Evolutionary conservation across 2,888 invertebrate genomes (phyloP).

Genomic region (Amblyjoppa fuscipennis): DNA sequence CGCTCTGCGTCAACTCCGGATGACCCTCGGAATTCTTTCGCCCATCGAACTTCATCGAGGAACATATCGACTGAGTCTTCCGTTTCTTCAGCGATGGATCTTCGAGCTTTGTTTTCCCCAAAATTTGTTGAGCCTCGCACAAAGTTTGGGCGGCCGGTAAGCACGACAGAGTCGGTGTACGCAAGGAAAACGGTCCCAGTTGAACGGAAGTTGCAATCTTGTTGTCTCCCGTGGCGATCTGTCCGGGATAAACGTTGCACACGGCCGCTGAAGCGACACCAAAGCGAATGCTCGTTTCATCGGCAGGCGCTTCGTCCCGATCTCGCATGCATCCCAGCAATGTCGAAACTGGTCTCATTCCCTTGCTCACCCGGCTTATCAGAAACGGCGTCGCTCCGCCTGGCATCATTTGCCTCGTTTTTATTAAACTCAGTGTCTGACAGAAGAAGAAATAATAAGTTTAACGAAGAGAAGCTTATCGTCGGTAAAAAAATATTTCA

Average conservation of each 20-base stretch:
- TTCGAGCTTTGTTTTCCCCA: slow-evolving; percentile 31
- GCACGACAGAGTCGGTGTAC: slow-evolving; percentile 41
- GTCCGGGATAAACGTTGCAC: slow-evolving; percentile 34
- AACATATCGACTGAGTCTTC: slow-evolving; percentile 42
- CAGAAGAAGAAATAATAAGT: slow-evolving; percentile 34
- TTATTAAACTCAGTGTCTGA: slow-evolving; percentile 81
- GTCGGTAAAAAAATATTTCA: too few relatives aligned
- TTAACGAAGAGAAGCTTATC: too few relatives aligned
- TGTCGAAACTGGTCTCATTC: slow-evolving; percentile 75
- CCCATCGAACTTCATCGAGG: slow-evolving; percentile 55
- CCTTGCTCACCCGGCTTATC: slow-evolving; percentile 80
- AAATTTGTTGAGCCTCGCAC: slow-evolving; percentile 33
- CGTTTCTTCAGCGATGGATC: slow-evolving; percentile 38
- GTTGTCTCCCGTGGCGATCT: slow-evolving; percentile 8
- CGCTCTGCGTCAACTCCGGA: slow-evolving; percentile 62
- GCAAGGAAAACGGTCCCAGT: slow-evolving; percentile 28
- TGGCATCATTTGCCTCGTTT: slow-evolving; percentile 76
- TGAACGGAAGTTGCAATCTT: slow-evolving; percentile 29
- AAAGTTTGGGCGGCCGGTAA: slow-evolving; percentile 36
- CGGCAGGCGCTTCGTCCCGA: slow-evolving; percentile 12
- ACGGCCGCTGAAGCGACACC: slow-evolving; percentile 25
- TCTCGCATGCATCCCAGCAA: slow-evolving; percentile 72
- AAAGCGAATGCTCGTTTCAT: slow-evolving; percentile 28
- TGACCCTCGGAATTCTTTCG: slow-evolving; percentile 49
- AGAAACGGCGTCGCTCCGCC: slow-evolving; percentile 76